Conservation (phyloP, 2,888 invertebrate species). For the Tromatobia lineatoria region DNA sequence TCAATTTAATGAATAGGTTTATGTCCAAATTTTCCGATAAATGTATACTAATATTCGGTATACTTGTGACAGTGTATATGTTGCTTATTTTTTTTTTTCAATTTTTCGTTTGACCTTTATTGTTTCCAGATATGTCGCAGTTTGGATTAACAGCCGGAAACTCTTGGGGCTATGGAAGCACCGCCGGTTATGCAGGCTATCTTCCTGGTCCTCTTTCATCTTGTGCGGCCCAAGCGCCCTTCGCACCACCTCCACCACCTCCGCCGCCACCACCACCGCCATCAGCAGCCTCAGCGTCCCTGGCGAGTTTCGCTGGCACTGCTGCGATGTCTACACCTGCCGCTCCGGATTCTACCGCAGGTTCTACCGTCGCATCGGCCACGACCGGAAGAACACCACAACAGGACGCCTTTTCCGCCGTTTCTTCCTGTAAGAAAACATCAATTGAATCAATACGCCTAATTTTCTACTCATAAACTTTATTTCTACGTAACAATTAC, state of each 20-base stretch:
- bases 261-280: slow-evolving; percentile 74
- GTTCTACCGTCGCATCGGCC: slow-evolving; percentile 77
- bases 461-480: neutral
- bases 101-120: no score
- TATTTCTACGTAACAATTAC: neutral
- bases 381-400: slow-evolving; percentile 80
- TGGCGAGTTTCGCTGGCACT: slow-evolving; percentile 81
- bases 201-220: slow-evolving; percentile 91
- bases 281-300: slow-evolving; percentile 71
- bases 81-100: slow-evolving; percentile 17
- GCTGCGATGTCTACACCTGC: slow-evolving; percentile 81
- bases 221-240: slow-evolving; percentile 89
- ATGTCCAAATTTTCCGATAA: no score
- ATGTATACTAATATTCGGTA: no score
- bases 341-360: slow-evolving; percentile 84
- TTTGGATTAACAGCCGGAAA: slow-evolving; percentile 94
- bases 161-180: slow-evolving; percentile 95
- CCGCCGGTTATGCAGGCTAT: slow-evolving; percentile 95
- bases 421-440: slow-evolving; percentile 81
- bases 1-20: no score
- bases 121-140: slow-evolving; percentile 92
- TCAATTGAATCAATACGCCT: neutral
- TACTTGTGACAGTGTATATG: no score
- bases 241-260: slow-evolving; percentile 82
- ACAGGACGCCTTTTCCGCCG: slow-evolving; percentile 83